Conservation (phyloP, 2,888 invertebrate genomes). For the Altica lythri region DNA sequence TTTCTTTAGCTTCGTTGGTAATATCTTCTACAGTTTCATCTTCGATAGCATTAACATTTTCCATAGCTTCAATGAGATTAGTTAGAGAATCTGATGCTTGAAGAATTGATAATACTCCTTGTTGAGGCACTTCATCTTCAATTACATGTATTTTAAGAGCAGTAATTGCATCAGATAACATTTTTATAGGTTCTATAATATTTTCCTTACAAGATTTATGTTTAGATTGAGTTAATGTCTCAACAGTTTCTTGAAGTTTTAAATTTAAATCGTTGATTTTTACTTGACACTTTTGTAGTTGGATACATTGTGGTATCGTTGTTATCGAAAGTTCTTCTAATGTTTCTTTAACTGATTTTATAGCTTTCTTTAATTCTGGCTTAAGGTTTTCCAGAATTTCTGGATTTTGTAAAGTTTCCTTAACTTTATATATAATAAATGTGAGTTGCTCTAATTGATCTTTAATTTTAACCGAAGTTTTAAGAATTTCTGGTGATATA, state of each 20-base stretch:
- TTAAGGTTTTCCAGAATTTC: slow-evolving; percentile 19
- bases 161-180: slow-evolving; percentile 28
- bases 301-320: slow-evolving; percentile 9
- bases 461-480: neutral
- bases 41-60: neutral
- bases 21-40: neutral
- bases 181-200: slow-evolving; percentile 26
- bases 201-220: slow-evolving; percentile 18
- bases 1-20: neutral
- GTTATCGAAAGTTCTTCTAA: too few relatives aligned
- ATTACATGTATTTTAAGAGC: too few relatives aligned
- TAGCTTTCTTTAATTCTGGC: too few relatives aligned
- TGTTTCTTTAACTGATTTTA: too few relatives aligned
- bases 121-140: neutral
- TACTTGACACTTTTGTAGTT: slow-evolving; percentile 15
- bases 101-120: neutral
- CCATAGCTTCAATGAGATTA: neutral
- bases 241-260: neutral
- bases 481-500: neutral
- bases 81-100: neutral
- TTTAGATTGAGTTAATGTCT: neutral
- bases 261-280: slow-evolving; percentile 19
- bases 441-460: slow-evolving; percentile 7
- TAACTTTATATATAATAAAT: slow-evolving; percentile 6
- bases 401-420: slow-evolving; percentile 10